Conservation (phyloP, 2,888 invertebrate genomes). For the Empis livida region DNA sequence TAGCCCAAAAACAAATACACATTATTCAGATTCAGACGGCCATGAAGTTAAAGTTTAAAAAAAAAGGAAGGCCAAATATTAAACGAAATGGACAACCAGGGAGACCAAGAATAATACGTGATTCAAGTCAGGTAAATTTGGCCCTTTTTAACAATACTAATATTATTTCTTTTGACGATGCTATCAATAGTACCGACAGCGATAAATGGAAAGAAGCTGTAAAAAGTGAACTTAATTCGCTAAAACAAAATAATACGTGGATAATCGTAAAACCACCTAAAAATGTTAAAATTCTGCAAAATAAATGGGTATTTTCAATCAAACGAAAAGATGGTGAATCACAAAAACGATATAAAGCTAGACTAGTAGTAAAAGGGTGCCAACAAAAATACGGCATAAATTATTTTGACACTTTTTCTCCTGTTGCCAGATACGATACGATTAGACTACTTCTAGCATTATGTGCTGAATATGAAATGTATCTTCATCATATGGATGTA, state of each 20-base stretch:
- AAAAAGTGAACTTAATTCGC: neutral
- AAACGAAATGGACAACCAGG: neutral
- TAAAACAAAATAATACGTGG: constrained; percentile 2
- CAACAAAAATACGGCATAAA: neutral
- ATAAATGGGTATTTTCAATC: neutral
- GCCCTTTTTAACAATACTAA: neutral
- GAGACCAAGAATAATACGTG: neutral
- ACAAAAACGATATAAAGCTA: neutral
- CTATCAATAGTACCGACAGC: neutral
- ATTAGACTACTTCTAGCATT: neutral
- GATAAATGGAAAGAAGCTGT: neutral
- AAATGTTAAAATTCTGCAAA: neutral
- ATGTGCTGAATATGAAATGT: neutral
- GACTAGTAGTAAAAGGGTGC: constrained; percentile 1
- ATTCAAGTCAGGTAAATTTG: neutral
- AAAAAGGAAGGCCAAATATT: neutral
- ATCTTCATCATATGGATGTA: neutral
- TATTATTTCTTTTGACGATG: neutral
- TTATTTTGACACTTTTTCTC: neutral
- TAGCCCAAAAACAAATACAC: too few relatives aligned
- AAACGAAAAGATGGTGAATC: neutral
- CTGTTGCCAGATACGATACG: neutral
- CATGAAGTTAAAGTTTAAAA: neutral
- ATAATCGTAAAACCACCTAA: neutral
- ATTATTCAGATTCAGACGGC: too few relatives aligned